phyloP scores from a whole-genome alignment of 2,113 vertebrate species.

The Ageneiosus marmoratus region DNA sequence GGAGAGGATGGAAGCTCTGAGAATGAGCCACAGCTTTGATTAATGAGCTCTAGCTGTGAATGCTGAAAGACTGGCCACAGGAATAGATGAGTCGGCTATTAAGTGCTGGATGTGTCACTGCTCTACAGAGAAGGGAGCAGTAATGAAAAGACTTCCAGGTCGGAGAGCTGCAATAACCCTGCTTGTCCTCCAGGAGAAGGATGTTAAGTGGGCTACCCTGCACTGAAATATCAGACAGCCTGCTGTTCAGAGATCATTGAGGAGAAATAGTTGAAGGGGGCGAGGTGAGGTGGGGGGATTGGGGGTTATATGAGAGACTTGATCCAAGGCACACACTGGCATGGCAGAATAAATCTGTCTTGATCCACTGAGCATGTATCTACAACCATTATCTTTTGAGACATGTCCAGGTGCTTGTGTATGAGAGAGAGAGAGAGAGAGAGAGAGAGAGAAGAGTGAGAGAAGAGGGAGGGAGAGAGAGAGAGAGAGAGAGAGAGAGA shows the following conservation, averaged over 20 bases:
- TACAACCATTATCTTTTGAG: slow-evolving; percentile 49
- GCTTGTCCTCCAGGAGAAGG: slow-evolving; percentile 3
- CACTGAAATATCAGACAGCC: not conserved
- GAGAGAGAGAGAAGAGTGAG: not conserved
- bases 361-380: slow-evolving; percentile 39
- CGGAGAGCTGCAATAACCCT: slow-evolving; percentile 7
- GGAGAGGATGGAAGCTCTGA: slow-evolving; percentile 22
- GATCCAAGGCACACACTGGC: slow-evolving; percentile 21
- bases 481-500: not conserved
- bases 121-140: slow-evolving; percentile 10
- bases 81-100: slow-evolving; percentile 42
- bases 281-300: not conserved
- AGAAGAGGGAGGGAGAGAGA: not conserved
- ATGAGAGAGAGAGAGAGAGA: not conserved
- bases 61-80: slow-evolving; percentile 40
- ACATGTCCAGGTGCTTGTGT: slow-evolving; percentile 18
- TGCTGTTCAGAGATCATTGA: not conserved
- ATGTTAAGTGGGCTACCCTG: slow-evolving; percentile 36
- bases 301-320: slow-evolving; percentile 3
- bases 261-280: not conserved
- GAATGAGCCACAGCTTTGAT: slow-evolving; percentile 33
- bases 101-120: slow-evolving; percentile 33
- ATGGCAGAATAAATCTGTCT: slow-evolving; percentile 43
- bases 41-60: slow-evolving; percentile 38
- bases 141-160: slow-evolving; percentile 34